Conservation (phyloP, 2,113 vertebrate genomes). For the Atractosteus spatula region DNA sequence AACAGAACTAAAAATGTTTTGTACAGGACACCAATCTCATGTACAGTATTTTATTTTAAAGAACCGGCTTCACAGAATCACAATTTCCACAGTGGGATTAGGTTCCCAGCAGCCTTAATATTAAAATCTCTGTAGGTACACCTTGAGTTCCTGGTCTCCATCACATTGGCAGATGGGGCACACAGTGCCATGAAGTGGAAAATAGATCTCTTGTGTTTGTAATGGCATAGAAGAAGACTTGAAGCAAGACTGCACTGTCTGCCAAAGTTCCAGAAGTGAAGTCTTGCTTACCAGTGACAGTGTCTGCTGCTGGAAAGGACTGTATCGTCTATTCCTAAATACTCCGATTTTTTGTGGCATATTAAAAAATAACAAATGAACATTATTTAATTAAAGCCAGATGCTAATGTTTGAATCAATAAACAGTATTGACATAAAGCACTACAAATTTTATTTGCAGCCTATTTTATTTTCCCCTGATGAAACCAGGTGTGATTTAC, state of each 20-base stretch:
- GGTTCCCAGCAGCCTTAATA: constrained; percentile 48
- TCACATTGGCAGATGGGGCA: constrained; percentile 61
- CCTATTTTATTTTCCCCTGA: no score
- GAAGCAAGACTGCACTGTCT: constrained; percentile 25
- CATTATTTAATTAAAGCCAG: no score
- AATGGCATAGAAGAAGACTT: constrained; percentile 46
- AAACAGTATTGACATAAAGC: no score
- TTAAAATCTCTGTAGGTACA: constrained; percentile 50
- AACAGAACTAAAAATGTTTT: no score
- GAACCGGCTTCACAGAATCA: constrained; percentile 23
- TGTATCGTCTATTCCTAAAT: background rate
- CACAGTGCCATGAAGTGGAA: constrained; percentile 68
- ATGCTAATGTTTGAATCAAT: no score
- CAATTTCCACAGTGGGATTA: constrained; percentile 44
- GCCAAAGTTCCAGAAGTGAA: constrained; percentile 24
- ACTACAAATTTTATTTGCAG: no score
- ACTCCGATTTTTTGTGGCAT: background rate
- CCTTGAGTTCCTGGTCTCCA: constrained; percentile 49
- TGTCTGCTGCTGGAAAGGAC: constrained; percentile 13
- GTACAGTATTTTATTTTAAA: background rate
- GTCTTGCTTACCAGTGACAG: constrained; percentile 14
- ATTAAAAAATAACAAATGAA: background rate
- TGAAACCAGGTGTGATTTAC: no score
- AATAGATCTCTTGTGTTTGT: constrained; percentile 63
- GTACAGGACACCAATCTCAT: no score